Percentiles rank a stretch among this genome's conserved stretches.
Conservation (phyloP, 2,888 invertebrate genomes). For the Physocephala rufipes region DNA sequence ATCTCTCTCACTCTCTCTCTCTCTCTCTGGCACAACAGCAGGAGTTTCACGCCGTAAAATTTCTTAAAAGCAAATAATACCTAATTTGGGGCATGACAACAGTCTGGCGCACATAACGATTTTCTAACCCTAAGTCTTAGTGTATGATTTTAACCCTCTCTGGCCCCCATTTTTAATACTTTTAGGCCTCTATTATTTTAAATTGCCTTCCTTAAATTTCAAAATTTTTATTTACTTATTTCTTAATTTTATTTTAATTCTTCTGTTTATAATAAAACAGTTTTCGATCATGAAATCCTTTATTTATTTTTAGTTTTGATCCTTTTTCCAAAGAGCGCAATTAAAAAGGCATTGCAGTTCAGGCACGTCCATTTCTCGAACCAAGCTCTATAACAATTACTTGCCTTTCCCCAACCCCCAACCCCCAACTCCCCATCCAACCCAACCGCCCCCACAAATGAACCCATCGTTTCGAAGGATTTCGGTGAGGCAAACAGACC, state of each 20-base stretch:
- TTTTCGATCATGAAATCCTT: slow-evolving; percentile 18
- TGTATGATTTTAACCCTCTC: no score
- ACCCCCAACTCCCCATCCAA: not conserved
- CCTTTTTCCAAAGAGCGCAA: slow-evolving; percentile 41
- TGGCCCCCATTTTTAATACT: no score
- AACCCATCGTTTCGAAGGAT: no score
- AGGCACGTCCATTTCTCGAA: slow-evolving; percentile 5
- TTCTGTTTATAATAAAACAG: slow-evolving; percentile 16
- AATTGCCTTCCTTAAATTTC: not conserved
- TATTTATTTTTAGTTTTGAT: slow-evolving; percentile 6
- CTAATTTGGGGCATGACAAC: no score
- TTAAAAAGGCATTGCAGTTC: slow-evolving; percentile 47
- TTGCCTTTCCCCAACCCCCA: not conserved
- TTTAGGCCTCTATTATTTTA: no score
- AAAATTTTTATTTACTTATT: not conserved
- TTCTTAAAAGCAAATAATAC: not conserved
- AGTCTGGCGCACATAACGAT: no score
- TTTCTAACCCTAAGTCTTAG: no score
- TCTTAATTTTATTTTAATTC: not conserved
- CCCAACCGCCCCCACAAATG: not conserved
- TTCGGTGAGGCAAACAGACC: not conserved
- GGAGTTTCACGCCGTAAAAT: not conserved
- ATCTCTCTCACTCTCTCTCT: not conserved
- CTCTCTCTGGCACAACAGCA: not conserved
- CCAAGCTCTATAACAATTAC: not conserved